Percentiles rank a stretch among this genome's conserved stretches.
Evolutionary conservation across 2,888 invertebrate genomes (phyloP).

Genomic region (Rhagonycha fulva): DNA sequence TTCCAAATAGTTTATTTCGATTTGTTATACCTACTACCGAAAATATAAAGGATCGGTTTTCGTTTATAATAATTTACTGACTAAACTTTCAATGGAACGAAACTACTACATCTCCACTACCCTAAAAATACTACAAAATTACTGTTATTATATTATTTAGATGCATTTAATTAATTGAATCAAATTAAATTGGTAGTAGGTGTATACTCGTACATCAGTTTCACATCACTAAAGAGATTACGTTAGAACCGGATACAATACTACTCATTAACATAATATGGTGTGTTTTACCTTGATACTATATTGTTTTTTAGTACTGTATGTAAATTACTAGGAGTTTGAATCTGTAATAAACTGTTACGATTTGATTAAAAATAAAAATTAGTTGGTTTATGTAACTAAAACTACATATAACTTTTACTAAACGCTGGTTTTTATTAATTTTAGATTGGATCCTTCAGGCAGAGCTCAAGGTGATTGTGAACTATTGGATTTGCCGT

Average conservation of each 20-base stretch:
- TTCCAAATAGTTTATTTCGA: no score
- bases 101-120: no score
- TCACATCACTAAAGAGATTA: not conserved
- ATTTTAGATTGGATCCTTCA: conserved; percentile 66
- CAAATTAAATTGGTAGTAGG: not conserved
- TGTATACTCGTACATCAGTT: not conserved
- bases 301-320: not conserved
- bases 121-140: no score
- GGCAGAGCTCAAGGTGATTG: conserved; percentile 77
- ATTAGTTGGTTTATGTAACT: not conserved
- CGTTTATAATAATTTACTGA: no score
- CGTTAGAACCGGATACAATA: not conserved
- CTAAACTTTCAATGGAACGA: no score
- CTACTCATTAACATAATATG: not conserved
- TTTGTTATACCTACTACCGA: no score
- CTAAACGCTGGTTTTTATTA: conserved; percentile 13
- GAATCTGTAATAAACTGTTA: not conserved
- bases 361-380: not conserved
- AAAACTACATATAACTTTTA: not conserved
- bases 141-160: not conserved
- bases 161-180: not conserved
- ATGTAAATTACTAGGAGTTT: not conserved
- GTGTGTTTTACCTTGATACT: not conserved
- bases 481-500: conserved; percentile 74
- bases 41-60: no score